Conservation (phyloP, 64 coral and sea anemone species). For the Trachythela sp. region DNA sequence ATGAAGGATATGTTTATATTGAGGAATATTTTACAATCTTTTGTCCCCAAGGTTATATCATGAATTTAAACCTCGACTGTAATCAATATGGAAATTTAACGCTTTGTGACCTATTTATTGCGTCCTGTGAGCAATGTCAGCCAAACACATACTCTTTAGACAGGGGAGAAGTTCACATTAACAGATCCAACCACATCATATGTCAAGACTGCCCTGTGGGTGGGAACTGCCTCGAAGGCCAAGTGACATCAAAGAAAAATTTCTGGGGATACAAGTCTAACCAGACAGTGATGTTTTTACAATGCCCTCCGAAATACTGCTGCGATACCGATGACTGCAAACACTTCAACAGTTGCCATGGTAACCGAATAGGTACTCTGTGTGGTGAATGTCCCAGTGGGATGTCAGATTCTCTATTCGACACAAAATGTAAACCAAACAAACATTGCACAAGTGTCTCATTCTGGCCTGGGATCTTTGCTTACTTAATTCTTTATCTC, state of each 20-base stretch:
- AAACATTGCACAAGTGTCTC: background rate
- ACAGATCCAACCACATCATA: background rate
- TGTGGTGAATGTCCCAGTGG: background rate
- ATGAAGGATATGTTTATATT: conserved; percentile 14
- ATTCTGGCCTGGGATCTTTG: background rate
- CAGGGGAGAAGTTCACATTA: background rate
- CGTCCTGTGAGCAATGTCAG: background rate
- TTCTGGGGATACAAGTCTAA: background rate
- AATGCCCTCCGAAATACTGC: background rate
- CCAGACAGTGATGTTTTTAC: background rate
- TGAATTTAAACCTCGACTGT: background rate
- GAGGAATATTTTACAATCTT: background rate
- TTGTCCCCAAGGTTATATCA: background rate
- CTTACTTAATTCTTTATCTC: background rate
- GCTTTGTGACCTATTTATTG: background rate
- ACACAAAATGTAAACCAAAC: background rate
- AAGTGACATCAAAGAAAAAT: background rate
- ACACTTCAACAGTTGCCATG: background rate
- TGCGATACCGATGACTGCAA: background rate
- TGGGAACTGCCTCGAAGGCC: background rate
- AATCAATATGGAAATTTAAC: background rate
- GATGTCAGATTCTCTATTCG: background rate
- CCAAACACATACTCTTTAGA: background rate
- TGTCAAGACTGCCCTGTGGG: background rate
- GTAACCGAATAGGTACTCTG: background rate